A percentile compares a stretch with the other conserved stretches of the same genome.
Conservation (phyloP, 1,140 invertebrate species). For the Cryptotermes secundus region DNA sequence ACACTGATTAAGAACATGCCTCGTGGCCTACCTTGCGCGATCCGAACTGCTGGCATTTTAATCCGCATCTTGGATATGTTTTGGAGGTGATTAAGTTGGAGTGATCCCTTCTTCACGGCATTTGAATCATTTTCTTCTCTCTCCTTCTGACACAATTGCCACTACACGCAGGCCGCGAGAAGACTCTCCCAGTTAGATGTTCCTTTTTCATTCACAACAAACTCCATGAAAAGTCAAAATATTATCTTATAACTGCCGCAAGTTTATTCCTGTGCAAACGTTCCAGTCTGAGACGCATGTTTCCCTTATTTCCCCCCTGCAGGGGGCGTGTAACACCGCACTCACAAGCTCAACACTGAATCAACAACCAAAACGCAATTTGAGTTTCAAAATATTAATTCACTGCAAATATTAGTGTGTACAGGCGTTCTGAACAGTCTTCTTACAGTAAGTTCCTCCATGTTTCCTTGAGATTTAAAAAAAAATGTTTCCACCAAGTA, state of each 20-base stretch:
- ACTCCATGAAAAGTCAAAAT: neutral
- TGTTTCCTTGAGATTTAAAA: neutral
- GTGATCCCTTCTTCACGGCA: neutral
- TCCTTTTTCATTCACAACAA: neutral
- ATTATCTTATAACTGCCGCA: neutral
- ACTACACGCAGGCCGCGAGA: neutral
- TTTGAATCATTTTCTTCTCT: neutral
- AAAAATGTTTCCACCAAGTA: neutral
- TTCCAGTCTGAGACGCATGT: neutral
- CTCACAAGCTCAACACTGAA: neutral
- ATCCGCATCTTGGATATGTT: constrained; percentile 79
- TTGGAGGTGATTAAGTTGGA: neutral
- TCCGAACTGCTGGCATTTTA: constrained; percentile 92
- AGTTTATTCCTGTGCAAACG: neutral
- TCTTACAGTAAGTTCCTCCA: neutral
- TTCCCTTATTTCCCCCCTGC: neutral
- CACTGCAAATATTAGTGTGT: neutral
- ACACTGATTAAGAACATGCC: neutral
- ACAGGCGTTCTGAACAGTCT: neutral
- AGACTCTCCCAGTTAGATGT: neutral
- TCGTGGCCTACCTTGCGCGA: constrained; percentile 78
- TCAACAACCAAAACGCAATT: too few species aligned
- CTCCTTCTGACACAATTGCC: neutral
- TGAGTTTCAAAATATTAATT: constrained; percentile 5
- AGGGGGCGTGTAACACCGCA: neutral